Evolutionary conservation across 2,888 invertebrate genomes (phyloP), one percentile per base, ranked within the genome.

Genomic region (Heliconius ethilla): DNA sequence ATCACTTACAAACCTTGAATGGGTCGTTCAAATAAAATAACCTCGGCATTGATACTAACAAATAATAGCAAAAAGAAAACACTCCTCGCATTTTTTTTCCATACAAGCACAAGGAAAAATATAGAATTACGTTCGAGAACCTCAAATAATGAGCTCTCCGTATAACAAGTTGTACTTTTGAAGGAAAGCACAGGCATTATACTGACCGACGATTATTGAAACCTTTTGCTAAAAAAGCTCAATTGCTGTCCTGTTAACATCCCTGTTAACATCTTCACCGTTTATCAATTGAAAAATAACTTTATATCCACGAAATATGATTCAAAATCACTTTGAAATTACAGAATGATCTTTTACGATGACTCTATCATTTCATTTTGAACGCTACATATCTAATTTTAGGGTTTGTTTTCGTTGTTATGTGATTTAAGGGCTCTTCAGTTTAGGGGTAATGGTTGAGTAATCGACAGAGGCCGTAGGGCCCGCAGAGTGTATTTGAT

Each of bases 381-480:
- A 78, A 83, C 87, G 81, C 76, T 86, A 83, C 27, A 4, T 0
- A 2, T 13, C 27, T 11, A 7, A 33, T 9, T 13, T 65, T 83
- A 86, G 79, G 83, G 87, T 86, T 70, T 80, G 73, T 59, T 82
- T 85, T 85, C 51, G 82, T 45, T 75, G 80, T 83, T 77, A 72
- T 66, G 76, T 76, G 84, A 83, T 80, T 85, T 83, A 83, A 87
- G 87, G 82, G 85, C 83, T 81, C 83, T 86, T 85, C 85, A 85
- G 86, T 86, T 86, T 84, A 80, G 83, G 86, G 87, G 87, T 85
- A 87, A 92, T 92, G 92, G 91, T 88, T 89, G 86, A 89, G 89
- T 92, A 90, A 92, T 91, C 90, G 91, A 88, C 89, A 86, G 87
- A 84, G 85, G 86, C 86, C 80, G 86, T 83, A 89, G 89, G 88